Percentiles rank a stretch among this genome's conserved stretches.
Conservation (phyloP, 2,113 vertebrate genomes). For the Nothocercus julius region DNA sequence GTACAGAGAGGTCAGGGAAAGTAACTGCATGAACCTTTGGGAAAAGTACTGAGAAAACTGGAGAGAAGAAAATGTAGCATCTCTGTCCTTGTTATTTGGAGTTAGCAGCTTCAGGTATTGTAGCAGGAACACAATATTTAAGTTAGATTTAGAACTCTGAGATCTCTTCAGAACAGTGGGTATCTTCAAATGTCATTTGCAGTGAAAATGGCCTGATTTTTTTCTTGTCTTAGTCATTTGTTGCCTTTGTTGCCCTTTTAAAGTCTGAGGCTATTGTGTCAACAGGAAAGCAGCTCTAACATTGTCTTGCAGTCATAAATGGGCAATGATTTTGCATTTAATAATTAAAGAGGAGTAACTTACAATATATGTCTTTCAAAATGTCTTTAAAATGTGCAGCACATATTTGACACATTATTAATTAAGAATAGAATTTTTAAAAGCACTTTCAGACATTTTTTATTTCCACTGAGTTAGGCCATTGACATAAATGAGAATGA, state of each 20-base stretch:
- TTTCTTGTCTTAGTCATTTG: neutral
- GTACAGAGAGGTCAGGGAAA: neutral
- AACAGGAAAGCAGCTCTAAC: neutral
- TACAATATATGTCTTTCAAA: neutral
- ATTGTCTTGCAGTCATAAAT: neutral
- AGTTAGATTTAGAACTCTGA: neutral
- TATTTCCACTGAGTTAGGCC: fast-evolving
- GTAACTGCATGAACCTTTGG: fast-evolving
- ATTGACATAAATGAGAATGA: fast-evolving
- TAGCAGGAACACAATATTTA: neutral
- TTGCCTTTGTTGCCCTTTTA: neutral
- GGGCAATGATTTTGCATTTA: constrained; percentile 41
- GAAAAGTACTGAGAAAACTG: neutral
- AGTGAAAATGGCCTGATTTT: neutral
- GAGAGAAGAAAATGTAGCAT: fast-evolving
- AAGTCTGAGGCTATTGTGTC: neutral
- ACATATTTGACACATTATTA: fast-evolving
- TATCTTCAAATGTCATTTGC: neutral
- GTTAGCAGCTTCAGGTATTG: neutral
- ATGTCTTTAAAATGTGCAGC: neutral
- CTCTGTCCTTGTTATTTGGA: neutral
- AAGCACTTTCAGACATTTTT: neutral
- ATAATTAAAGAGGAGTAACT: constrained; percentile 15
- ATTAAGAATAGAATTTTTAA: neutral
- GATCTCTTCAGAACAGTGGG: neutral